A percentile compares a stretch with the other conserved stretches of the same genome.
phyloP scores from a whole-genome alignment of 2,888 invertebrate genomes.

The Pyrochroa serraticornis region DNA sequence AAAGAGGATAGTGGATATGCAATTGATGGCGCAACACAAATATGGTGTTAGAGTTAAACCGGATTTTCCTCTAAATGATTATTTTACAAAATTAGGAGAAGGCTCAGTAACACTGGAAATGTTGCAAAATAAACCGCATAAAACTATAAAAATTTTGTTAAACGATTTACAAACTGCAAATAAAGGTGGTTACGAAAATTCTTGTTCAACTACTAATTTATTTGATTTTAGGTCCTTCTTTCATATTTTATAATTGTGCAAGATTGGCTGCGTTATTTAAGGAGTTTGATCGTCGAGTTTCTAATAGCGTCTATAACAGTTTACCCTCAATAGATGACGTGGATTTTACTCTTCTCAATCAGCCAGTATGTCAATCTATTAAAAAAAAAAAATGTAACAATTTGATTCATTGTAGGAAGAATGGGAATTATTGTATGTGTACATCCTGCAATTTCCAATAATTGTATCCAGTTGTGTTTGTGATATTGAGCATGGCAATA shows the following conservation, averaged over 20 bases:
- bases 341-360: conserved; percentile 67
- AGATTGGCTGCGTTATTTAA: conserved; percentile 70
- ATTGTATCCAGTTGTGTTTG: conserved; percentile 64
- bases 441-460: conserved; percentile 69
- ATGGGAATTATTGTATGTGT: conserved; percentile 75
- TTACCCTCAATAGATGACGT: conserved; percentile 64
- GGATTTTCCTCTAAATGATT: conserved; percentile 61
- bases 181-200: conserved; percentile 37
- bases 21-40: conserved; percentile 71
- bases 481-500: conserved; percentile 59
- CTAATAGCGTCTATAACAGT: conserved; percentile 64
- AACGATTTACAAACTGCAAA: conserved; percentile 41
- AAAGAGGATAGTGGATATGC: conserved; percentile 67
- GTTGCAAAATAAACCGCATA: conserved; percentile 69
- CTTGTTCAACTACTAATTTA: background rate
- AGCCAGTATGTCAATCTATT: conserved; percentile 62
- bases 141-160: conserved; percentile 63
- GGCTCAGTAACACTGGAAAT: conserved; percentile 73
- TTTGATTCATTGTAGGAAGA: conserved; percentile 68
- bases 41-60: conserved; percentile 64
- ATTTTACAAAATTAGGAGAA: conserved; percentile 67
- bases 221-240: conserved; percentile 66
- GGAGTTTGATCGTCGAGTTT: conserved; percentile 66
- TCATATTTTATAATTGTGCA: conserved; percentile 80
- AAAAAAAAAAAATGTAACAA: background rate